Percentiles rank a stretch among this genome's conserved stretches.
Conservation (phyloP, 2,113 vertebrate genomes). For the Hyperopisus bebe region DNA sequence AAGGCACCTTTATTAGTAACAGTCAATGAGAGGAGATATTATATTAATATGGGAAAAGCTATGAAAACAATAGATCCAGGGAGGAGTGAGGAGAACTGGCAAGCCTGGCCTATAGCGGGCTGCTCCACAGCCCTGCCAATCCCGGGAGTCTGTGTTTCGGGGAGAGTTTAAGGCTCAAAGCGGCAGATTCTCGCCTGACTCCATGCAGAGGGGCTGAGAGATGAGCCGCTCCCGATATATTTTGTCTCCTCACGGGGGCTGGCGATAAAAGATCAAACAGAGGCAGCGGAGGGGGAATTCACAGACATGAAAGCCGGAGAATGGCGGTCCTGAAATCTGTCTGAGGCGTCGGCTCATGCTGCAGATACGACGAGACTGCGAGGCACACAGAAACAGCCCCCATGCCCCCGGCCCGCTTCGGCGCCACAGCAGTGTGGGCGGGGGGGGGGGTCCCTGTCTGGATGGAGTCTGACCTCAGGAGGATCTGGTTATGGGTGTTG, state of each 20-base stretch:
- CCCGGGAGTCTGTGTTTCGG: neutral
- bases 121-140: neutral
- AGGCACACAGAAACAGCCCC: neutral
- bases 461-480: neutral
- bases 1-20: neutral
- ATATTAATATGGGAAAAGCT: neutral
- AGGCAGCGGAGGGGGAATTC: conserved; percentile 3
- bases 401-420: neutral
- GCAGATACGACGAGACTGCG: neutral
- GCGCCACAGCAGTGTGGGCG: neutral
- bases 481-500: neutral
- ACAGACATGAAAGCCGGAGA: conserved; percentile 25
- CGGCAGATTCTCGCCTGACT: neutral
- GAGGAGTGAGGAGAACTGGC: neutral
- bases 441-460: neutral
- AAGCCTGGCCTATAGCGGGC: neutral
- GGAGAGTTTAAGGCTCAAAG: neutral
- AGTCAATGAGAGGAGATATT: neutral
- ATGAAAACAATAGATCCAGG: neutral
- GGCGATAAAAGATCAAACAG: conserved; percentile 24
- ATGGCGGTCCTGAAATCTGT: conserved; percentile 17
- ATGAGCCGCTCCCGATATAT: neutral
- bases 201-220: neutral
- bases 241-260: conserved; percentile 15
- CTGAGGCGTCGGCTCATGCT: neutral